phyloP scores from a whole-genome alignment of 2,797 vertebrate species.

The Lateolabrax maculatus region DNA sequence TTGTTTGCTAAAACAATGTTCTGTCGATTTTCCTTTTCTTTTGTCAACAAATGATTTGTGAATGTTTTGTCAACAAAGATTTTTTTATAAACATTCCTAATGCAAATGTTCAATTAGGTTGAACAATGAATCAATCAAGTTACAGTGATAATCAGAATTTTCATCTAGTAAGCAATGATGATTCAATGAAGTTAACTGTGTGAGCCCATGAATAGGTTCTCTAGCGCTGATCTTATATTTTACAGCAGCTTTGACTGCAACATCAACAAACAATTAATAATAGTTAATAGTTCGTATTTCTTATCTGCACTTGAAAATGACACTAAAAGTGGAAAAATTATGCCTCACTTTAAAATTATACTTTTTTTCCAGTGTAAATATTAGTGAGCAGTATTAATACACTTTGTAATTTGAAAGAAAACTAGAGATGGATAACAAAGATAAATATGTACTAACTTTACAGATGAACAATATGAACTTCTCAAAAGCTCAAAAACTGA shows the following conservation, averaged over 20 bases:
- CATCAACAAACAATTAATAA: not conserved
- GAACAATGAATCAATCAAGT: not conserved
- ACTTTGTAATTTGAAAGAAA: slow-evolving; percentile 1
- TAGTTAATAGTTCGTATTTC: not conserved
- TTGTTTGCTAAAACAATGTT: not conserved
- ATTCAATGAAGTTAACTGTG: not conserved
- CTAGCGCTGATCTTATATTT: not conserved
- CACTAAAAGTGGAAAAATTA: not conserved
- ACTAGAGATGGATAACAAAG: not conserved
- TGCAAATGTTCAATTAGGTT: not conserved
- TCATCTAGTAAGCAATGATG: not conserved
- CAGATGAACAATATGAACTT: slow-evolving; percentile 86
- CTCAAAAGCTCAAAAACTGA: slow-evolving; percentile 84
- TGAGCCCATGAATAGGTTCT: not conserved
- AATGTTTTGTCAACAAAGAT: not conserved
- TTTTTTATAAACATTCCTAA: not conserved
- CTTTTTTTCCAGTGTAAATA: not conserved
- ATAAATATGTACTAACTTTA: slow-evolving; percentile 46
- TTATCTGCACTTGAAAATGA: not conserved
- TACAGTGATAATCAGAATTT: not conserved
- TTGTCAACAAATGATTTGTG: not conserved
- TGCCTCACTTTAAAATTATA: not conserved
- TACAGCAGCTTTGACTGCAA: not conserved
- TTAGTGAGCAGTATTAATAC: not conserved
- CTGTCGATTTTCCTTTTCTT: too few relatives aligned